Evolutionary conservation across 2,113 vertebrate species (phyloP), one percentile per base, ranked within the genome.

Genomic region (Gallinago jamesoni): DNA sequence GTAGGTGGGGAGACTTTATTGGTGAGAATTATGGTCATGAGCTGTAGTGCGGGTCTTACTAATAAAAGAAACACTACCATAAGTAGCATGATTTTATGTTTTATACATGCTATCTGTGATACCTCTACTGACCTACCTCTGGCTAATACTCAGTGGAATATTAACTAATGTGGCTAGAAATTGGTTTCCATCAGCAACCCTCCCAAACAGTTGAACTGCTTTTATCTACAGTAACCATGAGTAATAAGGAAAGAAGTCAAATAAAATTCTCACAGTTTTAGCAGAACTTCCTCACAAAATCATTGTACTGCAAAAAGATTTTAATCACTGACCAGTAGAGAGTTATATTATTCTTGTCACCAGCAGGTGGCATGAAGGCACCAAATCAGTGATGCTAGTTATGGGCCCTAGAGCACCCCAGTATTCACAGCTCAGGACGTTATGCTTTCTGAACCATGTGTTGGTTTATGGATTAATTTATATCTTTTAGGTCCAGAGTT

Each of bases 321-420:
- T 85, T 69, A 9, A 33, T 35, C 41, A 43, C 35, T 2, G 5
- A 67, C 7, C 5, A 37, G 20, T 7, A 50, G 43, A 76, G 82
- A 73, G 28, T 78, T 94, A 21, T 24, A 56, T 90, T 87, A 87
- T 64, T 78, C n/a, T 84, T 78, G 20, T 69, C 74, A 92, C 47
- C 69, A 96, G 66, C 48, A 95, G 81, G 16, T 75, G 84, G 41
- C 80, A 66, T 24, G n/a, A 88, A 90, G 69, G 56, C 43, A 72
- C 25, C 0, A 2, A 57, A 31, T 62, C 60, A 81, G 43, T 64
- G 37, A 18, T 50, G 12, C 27, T 68, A 24, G 7, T 62, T 70
- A 25, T 0, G 5, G 16, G 13, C 74, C 21, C 39, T 47, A 28
- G 41, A 43, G 22, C 37, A 37, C 9, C 8, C 33, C 1, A 2